Base-by-base conservation (phyloP, 2,797 vertebrate genomes). In the Bradypodion ventrale region DNA sequence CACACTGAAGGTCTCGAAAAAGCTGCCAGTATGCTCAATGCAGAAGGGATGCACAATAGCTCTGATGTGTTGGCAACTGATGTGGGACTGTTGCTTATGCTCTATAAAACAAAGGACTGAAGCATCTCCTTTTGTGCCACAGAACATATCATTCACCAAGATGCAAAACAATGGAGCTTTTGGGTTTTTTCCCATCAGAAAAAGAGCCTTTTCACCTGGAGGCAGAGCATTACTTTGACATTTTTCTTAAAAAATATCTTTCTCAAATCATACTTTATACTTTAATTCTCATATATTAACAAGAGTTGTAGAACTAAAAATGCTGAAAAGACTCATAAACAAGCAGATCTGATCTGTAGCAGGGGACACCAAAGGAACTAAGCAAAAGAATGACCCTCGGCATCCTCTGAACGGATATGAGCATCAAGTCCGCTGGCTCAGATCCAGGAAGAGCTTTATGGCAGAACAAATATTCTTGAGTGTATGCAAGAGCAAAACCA, bases 1-100 rank as follows among this genome's bases (percentile, higher is more conserved):
- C 52, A 77, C 35, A 77, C 35, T 44, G 13, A 21, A 42, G 15
- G 87, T 49, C 82, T 74, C 83, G 88, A 44, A 0, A 23, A 84
- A 83, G n/a, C 63, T 76, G 77, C 72, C 72, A 69, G 59, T 27
- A 72, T 78, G 56, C 75, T 75, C 42, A 89, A 82, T 0, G 29
- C 35, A 85, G 60, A 32, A 70, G 40, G 21, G 4, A 4, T 42
- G 25, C 72, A 83, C 42, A 65, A 70, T 42, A 69, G 65, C 52
- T 63, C 40, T 63, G 0, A 9, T 1, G 49, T 35, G 21, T 3
- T 72, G 63, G 42, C 87, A 78, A 69, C 52, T 52, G 52, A 27
- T 56, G 56, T 63, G 27, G 29, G 37, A 35, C 72, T 19, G 13
- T 19, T 21, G 9, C 52, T 80, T 70, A 63, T 37, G 62, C 12